Conservation (phyloP, 2,797 vertebrate species). For the Microctenopoma steveboyesi region DNA sequence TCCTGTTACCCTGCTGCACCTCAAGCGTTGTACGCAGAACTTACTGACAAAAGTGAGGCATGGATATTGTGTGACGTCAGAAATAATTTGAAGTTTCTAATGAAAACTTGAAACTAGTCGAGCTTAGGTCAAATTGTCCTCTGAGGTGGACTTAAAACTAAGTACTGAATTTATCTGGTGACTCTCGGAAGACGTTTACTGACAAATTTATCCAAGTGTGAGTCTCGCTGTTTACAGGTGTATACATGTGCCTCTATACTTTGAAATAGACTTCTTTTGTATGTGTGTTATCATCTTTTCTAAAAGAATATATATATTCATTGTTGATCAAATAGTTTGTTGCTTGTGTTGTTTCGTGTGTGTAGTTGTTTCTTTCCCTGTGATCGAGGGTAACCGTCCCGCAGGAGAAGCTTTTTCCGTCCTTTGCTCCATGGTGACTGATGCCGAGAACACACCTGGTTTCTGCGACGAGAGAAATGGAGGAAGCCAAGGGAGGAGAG, state of each 20-base stretch:
- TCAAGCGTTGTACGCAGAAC: slow-evolving; percentile 19
- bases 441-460: slow-evolving; percentile 51
- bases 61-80: background rate
- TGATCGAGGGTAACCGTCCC: slow-evolving; percentile 18
- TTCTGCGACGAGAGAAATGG: background rate
- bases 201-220: slow-evolving; percentile 17
- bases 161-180: background rate
- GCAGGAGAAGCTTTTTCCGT: slow-evolving; percentile 22
- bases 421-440: slow-evolving; percentile 41
- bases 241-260: slow-evolving; percentile 34
- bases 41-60: background rate
- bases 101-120: slow-evolving; percentile 25
- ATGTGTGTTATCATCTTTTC: slow-evolving; percentile 30
- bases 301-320: slow-evolving; percentile 19
- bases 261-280: slow-evolving; percentile 26
- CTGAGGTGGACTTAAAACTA: slow-evolving; percentile 15
- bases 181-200: background rate
- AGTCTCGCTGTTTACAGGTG: slow-evolving; percentile 45
- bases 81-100: background rate
- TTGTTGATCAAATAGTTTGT: slow-evolving; percentile 21
- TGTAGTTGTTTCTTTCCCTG: slow-evolving; percentile 28
- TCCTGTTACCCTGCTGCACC: too few relatives aligned
- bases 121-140: background rate
- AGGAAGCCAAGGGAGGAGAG: background rate
- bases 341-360: slow-evolving; percentile 16